Conservation (phyloP, 2,888 invertebrate species). For the Melanotus villosus region DNA sequence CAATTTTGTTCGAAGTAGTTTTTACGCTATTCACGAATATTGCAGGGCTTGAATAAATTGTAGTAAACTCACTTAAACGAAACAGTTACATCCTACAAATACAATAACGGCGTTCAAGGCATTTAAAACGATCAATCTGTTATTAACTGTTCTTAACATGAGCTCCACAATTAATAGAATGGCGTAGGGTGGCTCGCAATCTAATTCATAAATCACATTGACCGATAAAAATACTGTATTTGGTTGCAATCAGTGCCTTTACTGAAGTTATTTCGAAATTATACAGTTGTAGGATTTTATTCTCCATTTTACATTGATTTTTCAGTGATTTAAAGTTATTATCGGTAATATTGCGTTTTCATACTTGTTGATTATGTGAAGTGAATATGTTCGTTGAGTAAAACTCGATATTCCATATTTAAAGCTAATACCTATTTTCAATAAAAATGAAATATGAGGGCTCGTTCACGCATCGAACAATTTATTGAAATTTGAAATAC, state of each 20-base stretch:
- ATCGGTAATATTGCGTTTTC: background rate
- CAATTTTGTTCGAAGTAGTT: too few species aligned
- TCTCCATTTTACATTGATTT: background rate
- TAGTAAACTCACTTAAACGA: constrained; percentile 12
- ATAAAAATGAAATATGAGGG: too few species aligned
- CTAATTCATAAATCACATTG: constrained; percentile 39
- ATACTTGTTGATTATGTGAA: background rate
- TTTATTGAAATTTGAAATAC: too few species aligned
- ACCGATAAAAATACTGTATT: constrained; percentile 11
- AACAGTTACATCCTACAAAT: constrained; percentile 32
- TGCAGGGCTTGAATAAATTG: background rate
- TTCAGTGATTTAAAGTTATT: constrained; percentile 6
- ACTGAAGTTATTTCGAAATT: constrained; percentile 16
- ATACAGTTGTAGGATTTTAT: background rate
- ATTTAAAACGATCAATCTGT: constrained; percentile 39
- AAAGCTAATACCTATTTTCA: too few species aligned
- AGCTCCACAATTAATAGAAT: constrained; percentile 42
- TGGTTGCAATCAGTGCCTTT: background rate
- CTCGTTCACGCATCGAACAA: too few species aligned
- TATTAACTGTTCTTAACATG: constrained; percentile 41
- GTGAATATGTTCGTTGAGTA: too few species aligned
- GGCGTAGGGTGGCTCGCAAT: constrained; percentile 35
- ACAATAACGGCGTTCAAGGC: constrained; percentile 31
- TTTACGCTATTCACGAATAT: too few species aligned
- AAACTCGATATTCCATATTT: too few species aligned